Conservation (phyloP, 2,888 invertebrate species). For the Cryptocephalus primarius region DNA sequence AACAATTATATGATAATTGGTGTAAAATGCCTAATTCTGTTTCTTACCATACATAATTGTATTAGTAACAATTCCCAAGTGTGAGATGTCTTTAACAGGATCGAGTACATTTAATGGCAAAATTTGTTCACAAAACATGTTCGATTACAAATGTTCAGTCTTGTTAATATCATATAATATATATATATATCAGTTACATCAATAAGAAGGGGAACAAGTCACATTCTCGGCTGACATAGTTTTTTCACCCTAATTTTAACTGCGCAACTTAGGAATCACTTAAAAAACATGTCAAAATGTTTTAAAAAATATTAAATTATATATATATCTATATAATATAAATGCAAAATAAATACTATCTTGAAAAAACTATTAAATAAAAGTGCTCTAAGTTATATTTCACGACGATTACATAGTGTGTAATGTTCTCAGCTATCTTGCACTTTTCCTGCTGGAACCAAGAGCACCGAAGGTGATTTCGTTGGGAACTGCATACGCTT, state of each 20-base stretch:
- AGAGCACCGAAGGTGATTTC: slow-evolving; percentile 1
- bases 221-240: too few relatives aligned
- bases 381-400: background rate
- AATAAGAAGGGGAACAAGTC: too few relatives aligned
- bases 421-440: slow-evolving; percentile 20
- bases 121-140: too few relatives aligned
- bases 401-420: background rate
- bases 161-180: too few relatives aligned
- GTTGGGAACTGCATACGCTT: slow-evolving; percentile 1
- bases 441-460: slow-evolving; percentile 6
- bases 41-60: too few relatives aligned
- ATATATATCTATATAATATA: background rate
- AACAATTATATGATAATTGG: too few relatives aligned
- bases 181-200: too few relatives aligned
- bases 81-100: too few relatives aligned
- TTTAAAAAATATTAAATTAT: background rate
- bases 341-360: slow-evolving; percentile 10
- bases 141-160: too few relatives aligned
- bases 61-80: too few relatives aligned
- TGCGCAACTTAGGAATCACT: slow-evolving; percentile 29
- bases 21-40: too few relatives aligned
- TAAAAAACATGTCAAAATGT: slow-evolving; percentile 12
- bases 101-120: too few relatives aligned
- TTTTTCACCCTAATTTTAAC: slow-evolving; percentile 8
- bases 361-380: background rate